Conservation (phyloP, 2,888 invertebrate genomes). For the Sarcophaga variegata region DNA sequence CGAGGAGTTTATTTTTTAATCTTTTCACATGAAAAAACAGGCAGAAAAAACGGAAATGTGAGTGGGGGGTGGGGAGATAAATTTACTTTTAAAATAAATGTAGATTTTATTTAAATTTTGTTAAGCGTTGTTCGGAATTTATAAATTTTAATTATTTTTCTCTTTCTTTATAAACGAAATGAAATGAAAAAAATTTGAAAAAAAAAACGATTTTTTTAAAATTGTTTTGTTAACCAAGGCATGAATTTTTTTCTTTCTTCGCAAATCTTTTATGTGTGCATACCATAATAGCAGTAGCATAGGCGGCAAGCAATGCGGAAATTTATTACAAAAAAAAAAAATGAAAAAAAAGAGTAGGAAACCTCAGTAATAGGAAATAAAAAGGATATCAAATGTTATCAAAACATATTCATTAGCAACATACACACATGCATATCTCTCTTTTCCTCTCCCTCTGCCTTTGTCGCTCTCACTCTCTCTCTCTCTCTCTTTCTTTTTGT, state of each 20-base stretch:
- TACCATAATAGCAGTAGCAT: too few species aligned
- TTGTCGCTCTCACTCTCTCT: not conserved
- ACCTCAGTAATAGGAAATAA: constrained; percentile 48
- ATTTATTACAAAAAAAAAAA: constrained; percentile 50
- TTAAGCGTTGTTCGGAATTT: constrained; percentile 45
- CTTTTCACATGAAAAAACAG: constrained; percentile 14
- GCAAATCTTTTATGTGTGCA: too few species aligned
- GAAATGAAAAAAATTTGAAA: not conserved
- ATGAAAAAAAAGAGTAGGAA: not conserved
- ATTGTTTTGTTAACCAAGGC: constrained; percentile 37
- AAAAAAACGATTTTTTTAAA: not conserved
- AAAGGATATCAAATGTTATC: constrained; percentile 66
- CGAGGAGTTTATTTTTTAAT: constrained; percentile 41
- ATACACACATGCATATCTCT: constrained; percentile 18
- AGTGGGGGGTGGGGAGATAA: not conserved
- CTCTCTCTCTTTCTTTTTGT: not conserved
- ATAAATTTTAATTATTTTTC: constrained; percentile 50
- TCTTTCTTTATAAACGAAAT: not conserved
- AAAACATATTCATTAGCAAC: constrained; percentile 28
- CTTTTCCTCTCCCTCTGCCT: not conserved
- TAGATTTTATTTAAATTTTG: constrained; percentile 56
- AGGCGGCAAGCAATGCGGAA: constrained; percentile 17
- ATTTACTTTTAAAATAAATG: constrained; percentile 28
- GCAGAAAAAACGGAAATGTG: not conserved
- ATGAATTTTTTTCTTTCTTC: constrained; percentile 41